phyloP scores from a whole-genome alignment of 2,888 invertebrate species.

The Metopia argyrocephala region DNA sequence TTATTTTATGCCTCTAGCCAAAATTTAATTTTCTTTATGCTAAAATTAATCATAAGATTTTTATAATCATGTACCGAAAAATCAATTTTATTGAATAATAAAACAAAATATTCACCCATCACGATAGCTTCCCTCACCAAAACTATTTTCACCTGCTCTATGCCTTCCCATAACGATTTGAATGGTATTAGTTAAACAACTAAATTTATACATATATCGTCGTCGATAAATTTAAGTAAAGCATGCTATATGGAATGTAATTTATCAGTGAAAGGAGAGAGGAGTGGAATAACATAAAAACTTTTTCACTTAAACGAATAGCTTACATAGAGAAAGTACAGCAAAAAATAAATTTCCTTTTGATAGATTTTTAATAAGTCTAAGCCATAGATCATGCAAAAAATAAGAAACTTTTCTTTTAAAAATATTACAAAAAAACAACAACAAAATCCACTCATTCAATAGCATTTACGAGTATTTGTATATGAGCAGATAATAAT shows the following conservation, averaged over 20 bases:
- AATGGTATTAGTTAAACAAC: not conserved
- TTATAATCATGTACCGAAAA: not conserved
- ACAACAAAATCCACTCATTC: not conserved
- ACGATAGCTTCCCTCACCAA: not conserved
- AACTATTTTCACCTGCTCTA: too few species aligned
- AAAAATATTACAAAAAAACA: slow-evolving; percentile 45
- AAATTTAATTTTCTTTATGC: not conserved
- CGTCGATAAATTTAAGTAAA: not conserved
- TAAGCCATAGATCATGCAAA: slow-evolving; percentile 61
- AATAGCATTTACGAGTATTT: not conserved
- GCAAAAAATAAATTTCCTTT: slow-evolving; percentile 32
- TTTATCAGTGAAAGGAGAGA: not conserved
- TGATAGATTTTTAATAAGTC: slow-evolving; percentile 64
- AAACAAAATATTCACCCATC: not conserved
- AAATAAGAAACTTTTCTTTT: slow-evolving; percentile 57
- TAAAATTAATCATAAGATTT: not conserved
- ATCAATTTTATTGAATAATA: not conserved
- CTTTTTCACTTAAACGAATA: slow-evolving; percentile 43
- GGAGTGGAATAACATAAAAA: slow-evolving; percentile 39
- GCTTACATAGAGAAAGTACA: slow-evolving; percentile 24
- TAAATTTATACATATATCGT: not conserved
- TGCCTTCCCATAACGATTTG: not conserved
- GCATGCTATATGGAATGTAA: not conserved
- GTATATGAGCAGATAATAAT: not conserved
- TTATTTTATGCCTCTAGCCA: not conserved